Conservation (phyloP, 2,113 vertebrate genomes). For the Malurus melanocephalus region DNA sequence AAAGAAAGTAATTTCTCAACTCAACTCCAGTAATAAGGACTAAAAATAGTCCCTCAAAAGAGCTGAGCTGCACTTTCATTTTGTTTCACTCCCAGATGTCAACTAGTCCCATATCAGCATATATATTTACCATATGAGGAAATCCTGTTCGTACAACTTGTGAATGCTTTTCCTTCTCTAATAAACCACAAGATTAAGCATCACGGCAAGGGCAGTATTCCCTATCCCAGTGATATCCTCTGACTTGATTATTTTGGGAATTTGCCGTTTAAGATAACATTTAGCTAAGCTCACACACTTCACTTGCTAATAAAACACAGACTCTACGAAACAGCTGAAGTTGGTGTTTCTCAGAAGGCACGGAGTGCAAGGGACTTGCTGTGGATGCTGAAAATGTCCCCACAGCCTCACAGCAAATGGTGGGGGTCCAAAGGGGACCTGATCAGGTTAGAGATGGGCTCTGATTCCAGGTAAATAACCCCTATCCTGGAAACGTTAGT, state of each 20-base stretch:
- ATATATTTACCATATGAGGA: background rate
- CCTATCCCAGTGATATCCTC: background rate
- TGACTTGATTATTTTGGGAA: background rate
- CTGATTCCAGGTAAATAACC: background rate
- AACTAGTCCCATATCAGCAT: background rate
- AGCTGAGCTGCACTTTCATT: slow-evolving; percentile 23
- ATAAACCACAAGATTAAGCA: background rate
- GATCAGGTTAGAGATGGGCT: fast-evolving
- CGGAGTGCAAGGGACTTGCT: background rate
- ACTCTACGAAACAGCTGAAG: background rate
- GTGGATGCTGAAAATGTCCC: background rate
- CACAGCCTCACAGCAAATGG: fast-evolving
- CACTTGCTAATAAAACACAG: background rate
- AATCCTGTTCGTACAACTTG: background rate
- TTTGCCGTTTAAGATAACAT: background rate
- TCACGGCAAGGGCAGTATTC: background rate
- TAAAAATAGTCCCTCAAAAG: slow-evolving; percentile 12
- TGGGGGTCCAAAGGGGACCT: background rate
- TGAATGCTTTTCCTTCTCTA: background rate
- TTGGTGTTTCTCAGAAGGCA: background rate
- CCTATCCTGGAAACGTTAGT: background rate
- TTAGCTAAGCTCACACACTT: background rate
- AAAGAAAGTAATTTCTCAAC: background rate
- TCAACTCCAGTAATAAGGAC: background rate
- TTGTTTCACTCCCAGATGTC: background rate